These are phyloP conservation scores for Gobiocypris rarus DNA, from an alignment of 2,113 vertebrate genomes.

Conservation along the genomic window DNA sequence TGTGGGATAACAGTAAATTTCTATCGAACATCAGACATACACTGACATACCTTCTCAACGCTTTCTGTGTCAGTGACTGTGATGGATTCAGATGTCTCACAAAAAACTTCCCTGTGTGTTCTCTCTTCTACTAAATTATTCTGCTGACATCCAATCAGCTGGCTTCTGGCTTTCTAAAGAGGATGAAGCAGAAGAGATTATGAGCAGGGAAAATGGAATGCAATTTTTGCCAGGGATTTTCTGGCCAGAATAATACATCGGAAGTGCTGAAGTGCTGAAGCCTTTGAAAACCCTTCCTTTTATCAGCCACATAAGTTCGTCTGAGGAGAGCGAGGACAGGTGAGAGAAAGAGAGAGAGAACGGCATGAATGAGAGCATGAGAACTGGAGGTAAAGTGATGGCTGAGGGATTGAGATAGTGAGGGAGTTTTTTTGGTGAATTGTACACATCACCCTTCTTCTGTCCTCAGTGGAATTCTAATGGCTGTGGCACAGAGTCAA, in stretches of 20 bases:
- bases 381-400: neutral
- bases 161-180: conserved; percentile 49
- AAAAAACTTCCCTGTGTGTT: neutral
- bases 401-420: conserved; percentile 38
- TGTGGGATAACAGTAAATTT: neutral
- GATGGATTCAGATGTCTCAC: conserved; percentile 25
- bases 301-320: conserved; percentile 49
- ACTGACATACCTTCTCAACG: neutral
- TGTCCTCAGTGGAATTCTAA: conserved; percentile 47
- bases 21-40: neutral
- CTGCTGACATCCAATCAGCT: conserved; percentile 50
- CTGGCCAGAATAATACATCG: conserved; percentile 41
- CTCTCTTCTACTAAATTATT: conserved; percentile 48
- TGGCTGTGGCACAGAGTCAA: conserved; percentile 17
- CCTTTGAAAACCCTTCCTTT: conserved; percentile 56
- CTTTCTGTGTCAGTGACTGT: neutral
- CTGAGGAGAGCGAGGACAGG: conserved; percentile 47
- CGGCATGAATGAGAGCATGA: conserved; percentile 19
- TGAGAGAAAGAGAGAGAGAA: conserved; percentile 24
- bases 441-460: conserved; percentile 38
- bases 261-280: conserved; percentile 48
- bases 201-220: conserved; percentile 48
- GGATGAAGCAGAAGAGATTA: conserved; percentile 45
- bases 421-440: conserved; percentile 28
- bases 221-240: conserved; percentile 50